Evolutionary conservation across 2,113 vertebrate genomes (phyloP).

Genomic region (Oxyura jamaicensis): DNA sequence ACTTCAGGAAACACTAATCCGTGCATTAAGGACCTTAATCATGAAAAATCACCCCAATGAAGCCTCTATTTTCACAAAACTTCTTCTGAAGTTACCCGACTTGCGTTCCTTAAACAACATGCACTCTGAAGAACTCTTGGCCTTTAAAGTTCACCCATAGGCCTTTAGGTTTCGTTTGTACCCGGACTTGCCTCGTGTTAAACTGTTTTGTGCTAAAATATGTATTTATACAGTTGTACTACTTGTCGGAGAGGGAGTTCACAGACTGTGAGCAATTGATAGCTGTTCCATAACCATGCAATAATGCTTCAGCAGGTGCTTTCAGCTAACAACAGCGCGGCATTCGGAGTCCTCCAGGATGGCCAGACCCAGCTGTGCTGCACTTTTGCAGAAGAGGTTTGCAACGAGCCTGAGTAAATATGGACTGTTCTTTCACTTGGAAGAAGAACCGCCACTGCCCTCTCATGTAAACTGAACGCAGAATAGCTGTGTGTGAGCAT

Average conservation of each 20-base stretch:
- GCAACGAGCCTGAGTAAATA: constrained; percentile 17
- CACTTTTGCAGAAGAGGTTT: constrained; percentile 57
- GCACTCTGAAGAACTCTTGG: constrained; percentile 97
- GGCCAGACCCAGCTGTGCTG: constrained; percentile 42
- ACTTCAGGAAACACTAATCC: constrained; percentile 95
- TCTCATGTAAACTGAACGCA: constrained; percentile 32
- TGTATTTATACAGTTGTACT: constrained; percentile 74
- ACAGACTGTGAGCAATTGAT: constrained; percentile 39
- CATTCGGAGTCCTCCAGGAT: not conserved
- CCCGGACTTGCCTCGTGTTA: constrained; percentile 64
- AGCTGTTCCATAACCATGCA: constrained; percentile 63
- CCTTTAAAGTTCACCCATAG: constrained; percentile 96
- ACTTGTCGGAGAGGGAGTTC: constrained; percentile 45
- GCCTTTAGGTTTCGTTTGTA: constrained; percentile 70
- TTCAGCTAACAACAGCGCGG: not conserved
- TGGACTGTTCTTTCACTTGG: constrained; percentile 67
- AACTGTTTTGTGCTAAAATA: constrained; percentile 74
- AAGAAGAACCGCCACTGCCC: constrained; percentile 60
- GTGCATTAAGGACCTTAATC: constrained; percentile 92
- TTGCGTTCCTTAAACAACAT: constrained; percentile 98
- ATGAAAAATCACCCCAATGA: constrained; percentile 94
- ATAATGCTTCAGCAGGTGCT: constrained; percentile 67
- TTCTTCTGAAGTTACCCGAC: constrained; percentile 95
- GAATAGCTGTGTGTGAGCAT: constrained; percentile 18
- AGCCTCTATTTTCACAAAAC: constrained; percentile 95